Conservation (phyloP, 2,888 invertebrate species). For the Cactoblastis cactorum region DNA sequence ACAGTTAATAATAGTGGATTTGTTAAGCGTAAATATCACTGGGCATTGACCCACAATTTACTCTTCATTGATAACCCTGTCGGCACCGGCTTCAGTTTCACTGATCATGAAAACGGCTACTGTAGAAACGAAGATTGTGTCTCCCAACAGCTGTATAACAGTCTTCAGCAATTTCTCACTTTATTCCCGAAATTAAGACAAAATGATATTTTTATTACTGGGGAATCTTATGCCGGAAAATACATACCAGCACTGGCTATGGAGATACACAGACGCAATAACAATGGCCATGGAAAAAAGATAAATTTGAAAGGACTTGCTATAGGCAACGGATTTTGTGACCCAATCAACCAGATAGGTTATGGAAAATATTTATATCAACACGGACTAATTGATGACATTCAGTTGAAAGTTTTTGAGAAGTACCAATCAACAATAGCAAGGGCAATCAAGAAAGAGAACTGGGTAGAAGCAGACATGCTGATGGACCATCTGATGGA, state of each 20-base stretch:
- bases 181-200: constrained; percentile 74
- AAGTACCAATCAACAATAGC: constrained; percentile 77
- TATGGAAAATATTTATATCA: constrained; percentile 74
- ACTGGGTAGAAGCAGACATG: constrained; percentile 84
- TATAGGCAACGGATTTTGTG: constrained; percentile 74
- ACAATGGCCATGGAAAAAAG: constrained; percentile 30
- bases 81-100: constrained; percentile 83
- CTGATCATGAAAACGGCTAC: constrained; percentile 72
- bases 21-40: constrained; percentile 67
- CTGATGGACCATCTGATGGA: constrained; percentile 84
- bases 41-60: constrained; percentile 79
- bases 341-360: constrained; percentile 70
- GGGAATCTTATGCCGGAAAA: constrained; percentile 82
- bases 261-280: constrained; percentile 72
- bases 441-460: constrained; percentile 78
- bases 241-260: constrained; percentile 72
- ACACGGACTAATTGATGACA: constrained; percentile 76
- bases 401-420: constrained; percentile 77
- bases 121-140: constrained; percentile 77
- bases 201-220: constrained; percentile 80
- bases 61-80: constrained; percentile 84
- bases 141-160: constrained; percentile 72
- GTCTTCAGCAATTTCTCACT: constrained; percentile 78
- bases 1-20: constrained; percentile 57
- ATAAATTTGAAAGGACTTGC: constrained; percentile 78